Percentiles rank a stretch among this genome's conserved stretches.
Conservation (phyloP, 2,113 vertebrate species). For the Ceratotherium simum region DNA sequence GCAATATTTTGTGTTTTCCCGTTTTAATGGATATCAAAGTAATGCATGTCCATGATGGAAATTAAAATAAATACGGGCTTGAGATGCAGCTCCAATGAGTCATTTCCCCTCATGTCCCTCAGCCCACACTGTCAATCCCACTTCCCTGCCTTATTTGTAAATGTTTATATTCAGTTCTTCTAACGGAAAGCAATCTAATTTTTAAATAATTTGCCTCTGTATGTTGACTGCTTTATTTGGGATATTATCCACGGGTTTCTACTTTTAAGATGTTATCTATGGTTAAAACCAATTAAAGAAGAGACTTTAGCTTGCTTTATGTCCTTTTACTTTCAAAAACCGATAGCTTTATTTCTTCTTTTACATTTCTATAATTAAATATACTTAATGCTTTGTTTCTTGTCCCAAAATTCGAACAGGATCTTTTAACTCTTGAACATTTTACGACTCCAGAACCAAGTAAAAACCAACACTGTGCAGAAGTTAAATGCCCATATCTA, state of each 20-base stretch:
- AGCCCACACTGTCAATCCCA: not conserved
- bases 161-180: not conserved
- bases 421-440: not conserved
- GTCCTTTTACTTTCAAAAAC: slow-evolving; percentile 18
- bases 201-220: slow-evolving; percentile 12
- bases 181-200: not conserved
- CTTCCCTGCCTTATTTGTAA: not conserved
- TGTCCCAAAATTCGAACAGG: not conserved
- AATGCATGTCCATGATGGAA: not conserved
- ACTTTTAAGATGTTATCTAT: not conserved
- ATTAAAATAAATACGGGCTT: not conserved
- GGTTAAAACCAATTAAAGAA: not conserved
- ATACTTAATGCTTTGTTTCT: not conserved
- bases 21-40: not conserved
- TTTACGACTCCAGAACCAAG: slow-evolving; percentile 11
- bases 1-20: not conserved
- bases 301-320: not conserved
- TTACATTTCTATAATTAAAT: not conserved
- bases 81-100: not conserved
- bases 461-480: not conserved
- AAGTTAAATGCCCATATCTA: not conserved
- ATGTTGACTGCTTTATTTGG: not conserved
- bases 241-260: not conserved
- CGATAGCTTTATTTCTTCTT: not conserved
- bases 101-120: not conserved